Evolutionary conservation across 1,140 invertebrate species (phyloP), one percentile per base, ranked within the genome.

Genomic region (Leptoteleia sp.): DNA sequence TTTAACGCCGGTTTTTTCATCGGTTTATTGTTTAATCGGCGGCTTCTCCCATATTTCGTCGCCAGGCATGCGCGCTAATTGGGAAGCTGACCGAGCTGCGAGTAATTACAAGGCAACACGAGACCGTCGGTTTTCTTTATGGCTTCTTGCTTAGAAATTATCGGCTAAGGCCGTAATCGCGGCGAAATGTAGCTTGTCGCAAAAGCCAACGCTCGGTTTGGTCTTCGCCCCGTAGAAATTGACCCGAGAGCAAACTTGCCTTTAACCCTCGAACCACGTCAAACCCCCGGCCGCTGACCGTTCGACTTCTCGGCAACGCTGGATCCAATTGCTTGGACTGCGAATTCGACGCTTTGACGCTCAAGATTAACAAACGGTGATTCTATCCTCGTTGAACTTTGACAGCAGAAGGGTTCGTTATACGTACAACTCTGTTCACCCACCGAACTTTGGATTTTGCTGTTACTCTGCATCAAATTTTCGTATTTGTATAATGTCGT

Each of bases 321-420:
- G 71, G 81, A 86, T 86, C 81, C 81, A 81, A 85, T 85, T 83
- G 84, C 79, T 55, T 65, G 72, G 62, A 87, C 83, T 81, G 80
- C 80, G 78, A 85, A 85, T 84, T 76, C 81, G 76, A 81, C 55
- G 82, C 83, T 84, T 81, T 81, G 75, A 81, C 72, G 82, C 84
- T 83, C 77, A 82, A 86, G 83, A 86, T 87, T 87, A 87, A 85
- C 81, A 81, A 84, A 82, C 80, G 72, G 17, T 64, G 25, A 72
- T 75, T 59, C 72, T 57, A 68, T 45, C 37, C 57, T 77, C 29
- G 71, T 11, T 37, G 45, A 67, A 80, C 70, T 81, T 72, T 48
- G 67, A 0, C 12, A 9, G 15, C 16, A 0, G 33, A 42, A 22
- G 84, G 82, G 82, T 81, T 82, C 75, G 79, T 81, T 85, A 85